phyloP scores from a whole-genome alignment of 2,797 vertebrate species.

The Pogoniulus pusillus region DNA sequence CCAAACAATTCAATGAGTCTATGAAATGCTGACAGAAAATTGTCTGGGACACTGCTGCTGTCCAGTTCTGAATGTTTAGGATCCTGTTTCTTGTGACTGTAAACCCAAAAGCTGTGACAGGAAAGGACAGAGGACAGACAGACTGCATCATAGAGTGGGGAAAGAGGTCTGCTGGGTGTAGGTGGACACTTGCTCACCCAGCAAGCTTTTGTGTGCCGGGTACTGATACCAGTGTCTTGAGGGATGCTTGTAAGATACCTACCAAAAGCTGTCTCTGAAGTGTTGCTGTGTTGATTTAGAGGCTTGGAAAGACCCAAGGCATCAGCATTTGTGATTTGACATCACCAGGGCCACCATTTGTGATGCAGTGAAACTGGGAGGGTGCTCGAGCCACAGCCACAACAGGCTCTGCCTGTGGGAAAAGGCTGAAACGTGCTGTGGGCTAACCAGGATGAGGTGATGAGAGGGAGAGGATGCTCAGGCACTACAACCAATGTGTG shows the following conservation, averaged over 20 bases:
- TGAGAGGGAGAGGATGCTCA: fast-evolving
- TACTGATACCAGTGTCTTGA: fast-evolving
- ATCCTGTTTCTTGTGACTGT: background rate
- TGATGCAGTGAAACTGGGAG: background rate
- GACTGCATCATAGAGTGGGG: background rate
- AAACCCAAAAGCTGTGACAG: background rate
- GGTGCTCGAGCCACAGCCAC: fast-evolving
- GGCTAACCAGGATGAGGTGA: fast-evolving
- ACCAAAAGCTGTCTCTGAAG: background rate
- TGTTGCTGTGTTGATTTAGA: background rate
- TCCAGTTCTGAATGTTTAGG: background rate
- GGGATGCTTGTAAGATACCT: background rate
- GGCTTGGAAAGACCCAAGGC: background rate
- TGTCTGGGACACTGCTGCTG: background rate
- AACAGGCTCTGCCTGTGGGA: fast-evolving
- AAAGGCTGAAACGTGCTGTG: fast-evolving
- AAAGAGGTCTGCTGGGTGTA: background rate
- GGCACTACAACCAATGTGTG: fast-evolving
- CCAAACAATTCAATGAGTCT: too few relatives aligned
- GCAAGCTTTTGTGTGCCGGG: background rate
- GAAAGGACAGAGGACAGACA: background rate
- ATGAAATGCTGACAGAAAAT: background rate
- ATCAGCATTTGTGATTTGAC: background rate
- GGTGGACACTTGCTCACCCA: background rate
- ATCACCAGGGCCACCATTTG: background rate